Base-by-base conservation (phyloP, 2,888 invertebrate species). In the Masnerella sp. region DNA sequence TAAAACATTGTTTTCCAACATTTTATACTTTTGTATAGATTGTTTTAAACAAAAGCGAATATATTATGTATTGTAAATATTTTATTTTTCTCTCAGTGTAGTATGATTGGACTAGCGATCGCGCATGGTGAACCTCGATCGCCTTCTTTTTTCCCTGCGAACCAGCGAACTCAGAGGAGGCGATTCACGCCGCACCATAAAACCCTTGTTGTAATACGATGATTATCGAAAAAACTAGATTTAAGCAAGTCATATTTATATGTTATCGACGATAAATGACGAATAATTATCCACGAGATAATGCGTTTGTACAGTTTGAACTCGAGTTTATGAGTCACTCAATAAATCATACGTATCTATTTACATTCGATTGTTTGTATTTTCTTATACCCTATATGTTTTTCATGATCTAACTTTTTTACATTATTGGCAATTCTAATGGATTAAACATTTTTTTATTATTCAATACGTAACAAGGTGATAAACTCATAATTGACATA, bases 131-230 rank as follows among this genome's bases (percentile, higher is more conserved):
- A 83, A 81, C 82, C 84, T 85, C 80, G 83, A 85, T 85, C 85
- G 84, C 81, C 81, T 79, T 85, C 84, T 85, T 74, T 54, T 45
- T 51, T 54, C 20, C 12, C 28, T 40, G 18, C 25, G 12, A 25
- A 52, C 5, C 42, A 25, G 69, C 18, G 42, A 58, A 18, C 34
- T 45, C 59, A 18, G 40, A 84, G 84, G 83, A 77, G 81, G 82
- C 84, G 85, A 85, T 85, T 85, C 80, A 84, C 75, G 84, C 81
- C 84, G 34, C 80, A 84, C 84, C 84, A 85, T 85, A 79, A 76
- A 73, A 56, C 11, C 18, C 11, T 56, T 25, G 34, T 59, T 38
- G 32, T 34, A 59, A 14, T n/a, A 17, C 52, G 49, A 36, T 14
- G 47, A 36, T 22, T 22, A 47, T 69, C 61, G 59, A 61, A 20